Base-by-base conservation (phyloP, 1,140 invertebrate species). In the Hycleus cichorii region DNA sequence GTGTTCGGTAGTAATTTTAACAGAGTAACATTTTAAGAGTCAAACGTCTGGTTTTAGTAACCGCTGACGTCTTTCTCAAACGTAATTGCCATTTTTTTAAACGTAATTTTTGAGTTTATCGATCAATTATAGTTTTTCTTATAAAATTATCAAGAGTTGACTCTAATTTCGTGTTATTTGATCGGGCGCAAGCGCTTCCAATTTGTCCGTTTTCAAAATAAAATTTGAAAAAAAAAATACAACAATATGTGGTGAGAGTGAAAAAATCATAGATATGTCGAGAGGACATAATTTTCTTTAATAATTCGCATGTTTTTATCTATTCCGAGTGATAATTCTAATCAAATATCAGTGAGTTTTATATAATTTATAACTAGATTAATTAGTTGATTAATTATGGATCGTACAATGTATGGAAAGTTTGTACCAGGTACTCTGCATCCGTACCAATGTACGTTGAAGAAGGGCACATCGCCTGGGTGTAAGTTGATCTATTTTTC, bases 361-460 rank as follows among this genome's bases (percentile, higher is more conserved):
- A 18, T 18, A 18, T 18, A 18, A 18, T 18, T 18, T 18, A 18
- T 18, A 18, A 18, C 18, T 18, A 18, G 18, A 18, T 18, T 18
- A 18, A 18, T 18, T 18, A 18, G 18, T 18, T 18, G 18, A 18
- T 32, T 4, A 39, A 72, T 70, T 57, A 89, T 91, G 87, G 89
- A 91, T 81, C 79, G 88, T 70, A 88, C 87, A 69, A 90, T 90
- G 86, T 91, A 91, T 70, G 88, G 88, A 56, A 90, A 90, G 76
- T 78, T 89, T 60, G 81, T 84, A 67, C 87, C 86, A 9, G 87
- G 86, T 60, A 85, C 83, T 67, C 84, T 88, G 73, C 85, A 88
- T 67, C 89, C 89, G 24, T 91, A 88, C 72, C 81, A 87, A 72
- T 87, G 86, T 70, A 87, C 88, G 1, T 79, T 86, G 64, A 87